Evolutionary conservation across 2,113 vertebrate genomes (phyloP), one percentile per base, ranked within the genome.

Genomic region (Daubentonia madagascariensis): DNA sequence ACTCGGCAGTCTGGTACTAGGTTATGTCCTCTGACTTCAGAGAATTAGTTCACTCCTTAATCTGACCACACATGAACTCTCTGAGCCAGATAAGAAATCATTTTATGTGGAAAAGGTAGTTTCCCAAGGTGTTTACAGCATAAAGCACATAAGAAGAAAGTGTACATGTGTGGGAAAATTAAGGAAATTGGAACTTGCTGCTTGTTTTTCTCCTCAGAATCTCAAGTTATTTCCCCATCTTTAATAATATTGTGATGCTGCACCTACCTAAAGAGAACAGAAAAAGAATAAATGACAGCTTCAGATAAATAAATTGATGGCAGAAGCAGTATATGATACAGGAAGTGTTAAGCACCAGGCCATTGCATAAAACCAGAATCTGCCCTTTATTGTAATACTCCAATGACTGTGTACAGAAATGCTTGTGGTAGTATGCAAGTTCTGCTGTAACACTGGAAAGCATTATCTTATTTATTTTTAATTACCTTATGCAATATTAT

Each of bases 381-480:
- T 83, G 35, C 9, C 25, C 5, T 70, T 85, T 43, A 45, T 52
- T 68, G 40, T 68, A 87, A 48, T 32, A 65, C 20, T 40, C 12
- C 20, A 87, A 0, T 45, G 96, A 73, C 17, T 45, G 25, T 10
- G 17, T 37, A 50, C 2, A 1, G 48, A 93, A 87, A 79, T 93
- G 28, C 45, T 79, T 78, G 40, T 40, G 22, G 43, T 16, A 11
- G 3, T 50, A 37, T 80, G 20, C 45, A 81, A 72, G 68, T 50
- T 78, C 35, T 93, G 52, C 9, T 72, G 6, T 76, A 87, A 96
- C 25, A 92, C 11, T 28, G 32, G 17, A 93, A 85, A 54, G 11
- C 35, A 87, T 95, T 93, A 68, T 73, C 92, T 97, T 97, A 86
- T 94, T 97, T 93, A 95, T 80, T 96, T 97, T 97, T 96, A 98